Conservation (phyloP, 1,140 invertebrate genomes). For the Bombus picipes region DNA sequence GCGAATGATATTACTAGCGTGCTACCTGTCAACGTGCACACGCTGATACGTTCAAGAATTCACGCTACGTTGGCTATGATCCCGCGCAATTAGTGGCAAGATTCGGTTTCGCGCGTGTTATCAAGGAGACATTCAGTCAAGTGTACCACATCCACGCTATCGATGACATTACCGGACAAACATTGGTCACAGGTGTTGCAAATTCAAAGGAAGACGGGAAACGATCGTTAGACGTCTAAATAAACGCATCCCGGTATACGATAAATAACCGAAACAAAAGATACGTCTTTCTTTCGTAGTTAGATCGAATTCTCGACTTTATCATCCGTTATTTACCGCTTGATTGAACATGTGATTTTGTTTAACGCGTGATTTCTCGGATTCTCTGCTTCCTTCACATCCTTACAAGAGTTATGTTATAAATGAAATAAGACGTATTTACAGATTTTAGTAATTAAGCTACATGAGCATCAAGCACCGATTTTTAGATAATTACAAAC, state of each 20-base stretch:
- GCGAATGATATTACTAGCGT: not conserved
- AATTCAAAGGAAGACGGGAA: not conserved
- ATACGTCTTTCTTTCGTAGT: not conserved
- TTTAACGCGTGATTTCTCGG: not conserved
- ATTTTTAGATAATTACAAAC: too few species aligned
- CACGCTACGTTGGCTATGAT: slow-evolving; percentile 23
- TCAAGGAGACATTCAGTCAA: not conserved
- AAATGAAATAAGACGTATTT: too few species aligned
- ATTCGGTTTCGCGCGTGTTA: not conserved
- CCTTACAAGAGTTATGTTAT: too few species aligned
- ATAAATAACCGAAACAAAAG: not conserved
- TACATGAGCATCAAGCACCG: too few species aligned
- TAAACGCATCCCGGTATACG: not conserved
- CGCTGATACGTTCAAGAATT: slow-evolving; percentile 30
- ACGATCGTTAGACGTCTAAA: not conserved
- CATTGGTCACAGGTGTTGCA: slow-evolving; percentile 11
- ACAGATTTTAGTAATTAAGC: too few species aligned
- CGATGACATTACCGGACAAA: not conserved
- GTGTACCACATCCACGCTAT: too few species aligned
- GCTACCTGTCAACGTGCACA: not conserved
- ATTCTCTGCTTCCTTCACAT: too few species aligned
- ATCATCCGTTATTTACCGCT: not conserved
- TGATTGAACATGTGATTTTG: not conserved
- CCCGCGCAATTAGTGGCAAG: slow-evolving; percentile 1
- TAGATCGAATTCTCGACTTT: not conserved